Evolutionary conservation across 2,113 vertebrate species (phyloP), one percentile per base, ranked within the genome.

Genomic region (Anas platyrhynchos): DNA sequence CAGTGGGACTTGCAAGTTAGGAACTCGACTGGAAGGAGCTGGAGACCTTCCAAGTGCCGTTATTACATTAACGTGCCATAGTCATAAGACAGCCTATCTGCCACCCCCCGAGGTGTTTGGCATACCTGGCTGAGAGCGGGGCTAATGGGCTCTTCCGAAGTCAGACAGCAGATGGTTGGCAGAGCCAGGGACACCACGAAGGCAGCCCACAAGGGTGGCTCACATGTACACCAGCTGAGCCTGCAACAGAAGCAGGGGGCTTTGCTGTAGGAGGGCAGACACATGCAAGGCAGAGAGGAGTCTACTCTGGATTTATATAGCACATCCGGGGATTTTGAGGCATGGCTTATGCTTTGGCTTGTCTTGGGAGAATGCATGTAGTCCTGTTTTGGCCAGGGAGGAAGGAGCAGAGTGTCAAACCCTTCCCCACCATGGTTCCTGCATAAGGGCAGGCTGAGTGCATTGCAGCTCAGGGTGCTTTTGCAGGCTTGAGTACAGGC

Each of bases 161-260:
- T 32, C 41, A 6, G 43, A 8, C 2, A 6, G 36, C 44, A 86
- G 48, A 25, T 16, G 17, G 0, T 1, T 38, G 27, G 16, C 46
- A 54, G 43, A 82, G 38, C 32, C 34, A 32, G 58, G 31, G 50
- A 11, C 52, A 50, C 26, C 23, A 3, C 29, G 21, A 38, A 63
- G 22, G 14, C 38, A 58, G 38, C 38, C 32, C 1, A 0, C n/a
- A 56, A 9, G 21, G 34, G 20, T 6, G 21, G 18, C 31, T 44
- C 29, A 38, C 13, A 23, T 4, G 9, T 6, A 16, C 10, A 31
- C 16, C 7, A 0, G 1, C 11, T 44, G 44, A 23, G 76, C 26
- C 59, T 80, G 68, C 76, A 58, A 21, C 25, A 13, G 0, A 5
- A 52, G 4, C 0, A 4, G 20, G 48, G 27, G 22, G 32, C 9